Conservation (phyloP, 2,113 vertebrate genomes). For the Podocnemis expansa region DNA sequence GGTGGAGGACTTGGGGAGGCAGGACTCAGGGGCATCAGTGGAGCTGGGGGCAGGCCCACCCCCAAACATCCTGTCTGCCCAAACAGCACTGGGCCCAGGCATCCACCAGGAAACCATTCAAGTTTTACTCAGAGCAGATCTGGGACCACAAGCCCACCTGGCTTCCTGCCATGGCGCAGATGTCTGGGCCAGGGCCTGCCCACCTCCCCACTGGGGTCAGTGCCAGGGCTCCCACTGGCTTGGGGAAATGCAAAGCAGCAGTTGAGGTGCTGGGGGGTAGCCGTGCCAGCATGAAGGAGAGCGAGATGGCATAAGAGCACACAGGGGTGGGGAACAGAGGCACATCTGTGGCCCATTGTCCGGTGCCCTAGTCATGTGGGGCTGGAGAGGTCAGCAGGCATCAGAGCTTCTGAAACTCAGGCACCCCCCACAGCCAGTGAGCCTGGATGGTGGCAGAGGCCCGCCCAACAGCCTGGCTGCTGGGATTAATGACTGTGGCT, state of each 20-base stretch:
- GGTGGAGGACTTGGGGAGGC: not conserved
- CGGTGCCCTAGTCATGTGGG: not conserved
- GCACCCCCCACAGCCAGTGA: accelerated
- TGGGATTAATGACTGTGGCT: too few species aligned
- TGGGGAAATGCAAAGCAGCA: not conserved
- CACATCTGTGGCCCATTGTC: not conserved
- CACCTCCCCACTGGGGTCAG: accelerated
- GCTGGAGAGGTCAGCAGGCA: not conserved
- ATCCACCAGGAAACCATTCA: not conserved
- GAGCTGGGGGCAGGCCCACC: not conserved
- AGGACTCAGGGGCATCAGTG: accelerated
- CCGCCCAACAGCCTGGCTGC: too few species aligned
- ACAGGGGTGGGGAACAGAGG: accelerated
- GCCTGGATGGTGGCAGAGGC: not conserved
- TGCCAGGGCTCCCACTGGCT: not conserved
- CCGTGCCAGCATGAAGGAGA: not conserved
- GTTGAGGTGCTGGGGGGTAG: not conserved
- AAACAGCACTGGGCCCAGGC: not conserved
- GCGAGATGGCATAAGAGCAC: accelerated
- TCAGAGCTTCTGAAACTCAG: accelerated
- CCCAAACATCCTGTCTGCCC: accelerated
- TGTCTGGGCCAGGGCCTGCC: not conserved
- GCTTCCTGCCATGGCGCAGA: not conserved
- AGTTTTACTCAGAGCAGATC: not conserved
- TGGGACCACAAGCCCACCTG: not conserved